Evolutionary conservation across 2,797 vertebrate genomes (phyloP), one percentile per base, ranked within the genome.

Genomic region (Sus cebifrons): DNA sequence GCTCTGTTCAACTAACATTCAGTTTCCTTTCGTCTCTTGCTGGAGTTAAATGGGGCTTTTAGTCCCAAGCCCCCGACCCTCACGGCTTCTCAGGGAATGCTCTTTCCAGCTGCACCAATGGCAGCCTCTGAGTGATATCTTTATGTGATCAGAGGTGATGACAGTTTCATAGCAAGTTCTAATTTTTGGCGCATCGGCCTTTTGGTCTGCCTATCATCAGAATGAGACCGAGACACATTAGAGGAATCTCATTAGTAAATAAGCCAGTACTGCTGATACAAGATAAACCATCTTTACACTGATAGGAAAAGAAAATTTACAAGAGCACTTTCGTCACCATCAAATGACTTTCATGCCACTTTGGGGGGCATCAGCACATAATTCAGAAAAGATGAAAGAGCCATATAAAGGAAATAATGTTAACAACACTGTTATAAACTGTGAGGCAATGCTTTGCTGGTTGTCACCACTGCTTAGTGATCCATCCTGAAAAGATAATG

Each of bases 201-300:
- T 97, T 95, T 27, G 52, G 97, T 97, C 98, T 98, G 98, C 93
- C 89, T 95, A 73, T 86, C 96, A 97, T 95, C 94, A 96, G 98
- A 83, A 92, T 27, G 83, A 93, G 84, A 97, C 79, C 81, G 96
- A 93, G 85, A 86, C 95, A 94, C 94, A 94, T 98, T 97, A 93
- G 98, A 83, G 81, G 96, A 97, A 98, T 97, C 98, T 98, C 98
- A 98, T 98, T 98, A 98, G 98, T 98, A 97, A 98, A 98, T 96
- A 97, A 98, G 97, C 97, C 67, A 44, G 96, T 79, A 83, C 95
- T 96, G 97, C 98, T 96, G 98, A 98, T 97, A 97, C 87, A 97
- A 98, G 98, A 98, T 95, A 97, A 98, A 98, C 97, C 96, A 96
- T 98, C 98, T 98, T 98, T 96, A 98, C 97, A 98, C 94, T 75